Conservation (phyloP, 2,888 invertebrate species). For the Oligia fasciuncula region DNA sequence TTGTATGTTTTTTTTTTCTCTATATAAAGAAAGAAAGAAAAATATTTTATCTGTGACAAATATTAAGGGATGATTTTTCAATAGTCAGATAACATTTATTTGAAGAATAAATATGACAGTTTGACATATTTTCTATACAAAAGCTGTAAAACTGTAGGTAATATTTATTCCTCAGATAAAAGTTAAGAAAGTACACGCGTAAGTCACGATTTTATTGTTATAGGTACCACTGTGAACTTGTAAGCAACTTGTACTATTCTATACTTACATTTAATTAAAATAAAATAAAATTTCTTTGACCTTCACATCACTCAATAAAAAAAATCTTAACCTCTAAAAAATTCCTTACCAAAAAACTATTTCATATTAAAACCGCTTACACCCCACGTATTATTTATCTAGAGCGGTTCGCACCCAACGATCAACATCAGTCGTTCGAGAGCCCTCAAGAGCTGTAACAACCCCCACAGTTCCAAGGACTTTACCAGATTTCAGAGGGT, state of each 20-base stretch:
- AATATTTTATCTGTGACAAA: background rate
- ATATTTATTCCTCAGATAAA: no score
- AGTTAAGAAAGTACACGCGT: background rate
- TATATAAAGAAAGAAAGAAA: background rate
- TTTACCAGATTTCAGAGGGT: slow-evolving; percentile 73
- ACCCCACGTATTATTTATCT: slow-evolving; percentile 65
- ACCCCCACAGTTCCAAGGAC: slow-evolving; percentile 66
- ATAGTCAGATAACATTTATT: background rate
- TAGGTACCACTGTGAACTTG: background rate
- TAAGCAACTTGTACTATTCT: background rate
- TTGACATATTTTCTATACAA: no score
- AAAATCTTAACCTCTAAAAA: background rate
- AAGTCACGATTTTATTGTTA: background rate
- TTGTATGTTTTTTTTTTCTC: background rate
- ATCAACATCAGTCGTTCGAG: slow-evolving; percentile 75
- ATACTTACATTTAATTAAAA: no score
- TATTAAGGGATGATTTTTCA: background rate
- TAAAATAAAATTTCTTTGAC: background rate
- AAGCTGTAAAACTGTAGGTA: no score
- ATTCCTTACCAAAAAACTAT: slow-evolving; percentile 39
- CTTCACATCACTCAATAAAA: background rate
- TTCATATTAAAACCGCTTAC: slow-evolving; percentile 64
- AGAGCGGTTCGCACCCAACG: slow-evolving; percentile 73
- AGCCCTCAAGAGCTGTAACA: slow-evolving; percentile 74
- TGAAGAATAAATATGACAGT: background rate